A percentile compares a stretch with the other conserved stretches of the same genome.
Evolutionary conservation across 2,113 vertebrate species (phyloP).

Genomic region (Rhabdornis inornatus): DNA sequence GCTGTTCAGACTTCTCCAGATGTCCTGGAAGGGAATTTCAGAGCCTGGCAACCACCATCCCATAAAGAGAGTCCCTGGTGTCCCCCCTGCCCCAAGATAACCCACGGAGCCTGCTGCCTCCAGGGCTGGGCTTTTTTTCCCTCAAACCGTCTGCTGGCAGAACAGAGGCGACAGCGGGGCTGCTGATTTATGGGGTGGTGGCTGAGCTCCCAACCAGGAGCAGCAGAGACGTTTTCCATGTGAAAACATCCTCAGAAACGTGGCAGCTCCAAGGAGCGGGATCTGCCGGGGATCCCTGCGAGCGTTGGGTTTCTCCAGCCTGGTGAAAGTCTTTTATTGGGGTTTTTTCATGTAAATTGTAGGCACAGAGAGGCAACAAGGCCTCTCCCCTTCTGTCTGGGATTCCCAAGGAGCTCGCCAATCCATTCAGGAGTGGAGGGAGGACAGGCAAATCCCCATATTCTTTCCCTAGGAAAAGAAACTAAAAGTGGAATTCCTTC

Average conservation of each 20-base stretch:
- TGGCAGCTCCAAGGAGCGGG: fast-evolving
- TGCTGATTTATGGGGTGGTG: slow-evolving; percentile 21
- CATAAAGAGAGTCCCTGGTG: neutral
- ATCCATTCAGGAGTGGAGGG: neutral
- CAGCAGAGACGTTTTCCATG: neutral
- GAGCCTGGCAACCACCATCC: neutral
- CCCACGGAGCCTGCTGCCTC: neutral
- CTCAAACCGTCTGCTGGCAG: neutral
- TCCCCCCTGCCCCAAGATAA: neutral
- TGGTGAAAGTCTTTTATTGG: neutral
- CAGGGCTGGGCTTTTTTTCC: neutral
- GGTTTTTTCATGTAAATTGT: neutral
- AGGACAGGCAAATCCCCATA: neutral
- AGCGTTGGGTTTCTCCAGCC: neutral
- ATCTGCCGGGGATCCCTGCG: fast-evolving
- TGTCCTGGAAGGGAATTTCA: neutral
- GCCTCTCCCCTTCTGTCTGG: neutral
- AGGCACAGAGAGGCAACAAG: neutral
- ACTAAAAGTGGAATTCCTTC: neutral
- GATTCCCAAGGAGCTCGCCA: neutral
- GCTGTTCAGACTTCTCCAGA: neutral
- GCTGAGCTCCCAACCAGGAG: neutral
- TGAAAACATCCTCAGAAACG: neutral
- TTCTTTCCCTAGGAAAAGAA: neutral
- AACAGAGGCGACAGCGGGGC: neutral